Evolutionary conservation across 2,113 vertebrate genomes (phyloP).

Genomic region (Pelusios castaneus): DNA sequence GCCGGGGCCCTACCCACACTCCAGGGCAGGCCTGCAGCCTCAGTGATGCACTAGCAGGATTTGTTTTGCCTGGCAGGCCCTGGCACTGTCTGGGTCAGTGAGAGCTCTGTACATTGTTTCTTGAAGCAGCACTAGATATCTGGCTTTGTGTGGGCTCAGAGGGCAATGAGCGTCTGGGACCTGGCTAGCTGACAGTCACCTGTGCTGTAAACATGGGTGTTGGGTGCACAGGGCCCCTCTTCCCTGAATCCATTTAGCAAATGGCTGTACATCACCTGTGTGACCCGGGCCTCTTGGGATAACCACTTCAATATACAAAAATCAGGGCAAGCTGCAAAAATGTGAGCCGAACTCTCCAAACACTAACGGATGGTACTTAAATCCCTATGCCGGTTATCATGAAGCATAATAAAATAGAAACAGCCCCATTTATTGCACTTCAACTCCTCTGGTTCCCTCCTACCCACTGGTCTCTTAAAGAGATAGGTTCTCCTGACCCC

Average conservation of each 20-base stretch:
- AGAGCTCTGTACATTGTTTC: background rate
- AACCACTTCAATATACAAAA: no score
- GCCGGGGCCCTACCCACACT: rapidly evolving
- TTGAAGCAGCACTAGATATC: background rate
- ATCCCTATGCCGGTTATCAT: no score
- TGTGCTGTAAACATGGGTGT: no score
- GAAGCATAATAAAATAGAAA: no score
- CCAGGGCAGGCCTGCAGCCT: background rate
- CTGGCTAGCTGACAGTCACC: background rate
- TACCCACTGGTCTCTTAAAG: no score
- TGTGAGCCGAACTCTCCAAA: no score
- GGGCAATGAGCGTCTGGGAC: background rate
- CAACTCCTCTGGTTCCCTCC: no score
- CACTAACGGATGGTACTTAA: no score
- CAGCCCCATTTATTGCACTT: no score
- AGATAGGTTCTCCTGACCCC: no score
- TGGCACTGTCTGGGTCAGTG: rapidly evolving
- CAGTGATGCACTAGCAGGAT: background rate
- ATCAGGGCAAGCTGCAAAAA: no score
- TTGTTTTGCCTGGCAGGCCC: background rate
- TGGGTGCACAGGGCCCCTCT: background rate
- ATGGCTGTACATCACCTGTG: conserved; percentile 1
- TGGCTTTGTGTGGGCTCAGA: background rate
- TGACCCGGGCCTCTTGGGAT: no score
- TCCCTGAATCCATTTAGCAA: background rate